Percentiles rank a stretch among this genome's conserved stretches.
Evolutionary conservation across 2,113 vertebrate species (phyloP).

Genomic region (Noctilio leporinus): DNA sequence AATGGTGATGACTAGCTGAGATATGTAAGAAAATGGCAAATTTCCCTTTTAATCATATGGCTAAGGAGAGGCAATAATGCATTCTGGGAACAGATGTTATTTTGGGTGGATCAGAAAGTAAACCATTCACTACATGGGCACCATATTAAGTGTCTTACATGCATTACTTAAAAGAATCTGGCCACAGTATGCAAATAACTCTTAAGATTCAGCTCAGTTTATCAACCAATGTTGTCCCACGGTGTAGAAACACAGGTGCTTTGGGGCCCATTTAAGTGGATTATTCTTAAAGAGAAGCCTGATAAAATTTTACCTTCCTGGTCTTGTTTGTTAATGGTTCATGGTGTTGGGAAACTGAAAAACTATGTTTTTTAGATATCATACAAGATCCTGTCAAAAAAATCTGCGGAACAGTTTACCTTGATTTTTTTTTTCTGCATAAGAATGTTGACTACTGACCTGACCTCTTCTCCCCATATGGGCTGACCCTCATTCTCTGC

Average conservation of each 20-base stretch:
- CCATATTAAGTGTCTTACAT: not conserved
- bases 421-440: conserved; percentile 16
- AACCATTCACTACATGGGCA: not conserved
- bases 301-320: not conserved
- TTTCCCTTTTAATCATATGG: not conserved
- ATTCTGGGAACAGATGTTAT: not conserved
- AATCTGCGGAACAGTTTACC: not conserved
- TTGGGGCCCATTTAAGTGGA: not conserved
- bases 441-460: conserved; percentile 46
- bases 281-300: not conserved
- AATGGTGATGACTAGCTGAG: not conserved
- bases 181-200: not conserved
- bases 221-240: not conserved
- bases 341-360: not conserved
- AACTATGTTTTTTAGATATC: not conserved
- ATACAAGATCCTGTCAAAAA: not conserved
- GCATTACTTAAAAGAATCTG: not conserved
- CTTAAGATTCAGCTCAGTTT: not conserved
- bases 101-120: not conserved
- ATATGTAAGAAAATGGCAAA: not conserved
- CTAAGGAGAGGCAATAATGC: not conserved
- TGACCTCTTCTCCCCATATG: not conserved
- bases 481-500: not conserved
- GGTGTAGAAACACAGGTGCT: not conserved
- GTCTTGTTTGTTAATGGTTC: not conserved